Evolutionary conservation across 2,888 invertebrate species (phyloP).

Genomic region (Netelia melanura): DNA sequence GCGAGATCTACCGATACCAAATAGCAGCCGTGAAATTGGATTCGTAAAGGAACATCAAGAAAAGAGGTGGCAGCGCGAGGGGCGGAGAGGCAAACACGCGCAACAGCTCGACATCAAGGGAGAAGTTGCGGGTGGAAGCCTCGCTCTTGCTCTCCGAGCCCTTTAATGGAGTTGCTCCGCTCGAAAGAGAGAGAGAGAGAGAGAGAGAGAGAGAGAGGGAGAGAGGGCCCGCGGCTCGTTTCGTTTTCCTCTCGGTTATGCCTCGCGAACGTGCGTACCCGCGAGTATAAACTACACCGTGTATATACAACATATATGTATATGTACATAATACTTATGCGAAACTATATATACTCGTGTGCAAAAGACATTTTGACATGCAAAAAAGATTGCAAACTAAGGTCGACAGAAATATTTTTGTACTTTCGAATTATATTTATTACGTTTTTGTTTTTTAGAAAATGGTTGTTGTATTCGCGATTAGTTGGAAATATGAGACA

Average conservation of each 20-base stretch:
- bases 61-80: constrained; percentile 42
- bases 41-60: constrained; percentile 64
- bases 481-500: not conserved
- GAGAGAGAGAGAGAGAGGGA: constrained; percentile 4
- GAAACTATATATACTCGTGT: not conserved
- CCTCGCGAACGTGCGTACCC: constrained; percentile 35
- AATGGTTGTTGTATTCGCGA: no score
- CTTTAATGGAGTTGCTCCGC: constrained; percentile 61
- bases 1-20: constrained; percentile 56
- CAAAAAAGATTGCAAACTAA: no score
- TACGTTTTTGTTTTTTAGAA: no score
- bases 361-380: not conserved
- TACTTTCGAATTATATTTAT: no score
- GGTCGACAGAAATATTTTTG: no score
- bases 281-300: not conserved
- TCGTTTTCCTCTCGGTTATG: constrained; percentile 52
- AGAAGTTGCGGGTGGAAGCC: constrained; percentile 34
- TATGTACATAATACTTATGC: not conserved
- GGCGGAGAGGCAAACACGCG: constrained; percentile 21
- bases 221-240: constrained; percentile 26
- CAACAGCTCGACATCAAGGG: constrained; percentile 49
- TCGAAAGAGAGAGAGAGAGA: constrained; percentile 5
- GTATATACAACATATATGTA: not conserved
- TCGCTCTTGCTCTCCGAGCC: constrained; percentile 22
- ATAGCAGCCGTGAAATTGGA: constrained; percentile 66